These are phyloP conservation scores for Euglossa dilemma DNA, from an alignment of 1,140 invertebrate genomes.

Conservation along the genomic window DNA sequence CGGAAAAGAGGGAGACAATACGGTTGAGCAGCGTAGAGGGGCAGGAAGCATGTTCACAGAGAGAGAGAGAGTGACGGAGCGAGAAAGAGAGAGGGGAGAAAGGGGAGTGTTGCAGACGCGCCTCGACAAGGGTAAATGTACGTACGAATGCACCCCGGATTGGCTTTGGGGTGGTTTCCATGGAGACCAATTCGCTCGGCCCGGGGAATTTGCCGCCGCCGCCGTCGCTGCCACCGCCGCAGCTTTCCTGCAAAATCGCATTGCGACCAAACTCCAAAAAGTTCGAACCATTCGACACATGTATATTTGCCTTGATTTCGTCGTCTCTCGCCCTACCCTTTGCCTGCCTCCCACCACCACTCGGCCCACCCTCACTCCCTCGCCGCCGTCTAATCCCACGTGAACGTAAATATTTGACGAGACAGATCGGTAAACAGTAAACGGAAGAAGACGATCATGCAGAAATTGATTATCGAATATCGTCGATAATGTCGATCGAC, in stretches of 20 bases:
- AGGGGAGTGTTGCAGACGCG: conserved; percentile 61
- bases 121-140: conserved; percentile 70
- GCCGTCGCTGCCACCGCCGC: conserved; percentile 25
- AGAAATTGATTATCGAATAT: conserved; percentile 18
- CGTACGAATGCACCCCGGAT: conserved; percentile 72
- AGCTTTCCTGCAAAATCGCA: conserved; percentile 30
- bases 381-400: neutral
- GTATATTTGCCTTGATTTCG: conserved; percentile 36
- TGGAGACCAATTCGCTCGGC: conserved; percentile 69
- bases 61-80: neutral
- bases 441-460: neutral
- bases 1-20: conserved; percentile 4
- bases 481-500: neutral
- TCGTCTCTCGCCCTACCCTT: neutral
- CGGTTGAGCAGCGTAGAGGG: neutral
- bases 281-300: conserved; percentile 38
- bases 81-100: neutral
- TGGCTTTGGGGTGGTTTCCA: conserved; percentile 71
- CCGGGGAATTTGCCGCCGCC: conserved; percentile 62
- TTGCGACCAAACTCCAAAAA: conserved; percentile 55
- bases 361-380: neutral
- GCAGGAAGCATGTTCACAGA: neutral
- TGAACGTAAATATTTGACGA: neutral
- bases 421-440: neutral
- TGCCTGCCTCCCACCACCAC: neutral